Base-by-base conservation (phyloP, 2,113 vertebrate genomes). In the Rostratula benghalensis region DNA sequence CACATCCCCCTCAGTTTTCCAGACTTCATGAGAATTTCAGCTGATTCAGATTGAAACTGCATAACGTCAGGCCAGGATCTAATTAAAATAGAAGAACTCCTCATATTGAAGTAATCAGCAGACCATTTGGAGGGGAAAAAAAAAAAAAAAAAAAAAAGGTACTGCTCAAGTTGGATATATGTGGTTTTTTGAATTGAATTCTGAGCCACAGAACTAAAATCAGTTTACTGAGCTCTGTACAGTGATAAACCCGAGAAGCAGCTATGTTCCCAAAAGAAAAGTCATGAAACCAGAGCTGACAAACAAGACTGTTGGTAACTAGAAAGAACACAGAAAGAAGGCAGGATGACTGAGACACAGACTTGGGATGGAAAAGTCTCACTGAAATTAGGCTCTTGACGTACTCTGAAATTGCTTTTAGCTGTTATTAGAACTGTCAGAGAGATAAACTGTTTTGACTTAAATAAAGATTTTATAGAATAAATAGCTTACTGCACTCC, bases 381-480 rank as follows among this genome's bases (percentile, higher is more conserved):
- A 61, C 71, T 94, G 89, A 95, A 97, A 92, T 94, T 91, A 95
- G 83, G 71, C 65, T 61, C 43, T 14, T 64, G 27, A 73, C 57
- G 79, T 68, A 69, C 57, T 64, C 90, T 17, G 24, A 67, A 50
- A 54, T 24, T 68, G 65, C 74, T 89, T 82, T 95, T 79, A 94
- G 80, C 56, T 64, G 64, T 39, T 87, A 67, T 20, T 75, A 79
- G 80, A 86, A 74, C 51, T 18, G 21, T 64, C 88, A 74, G 35
- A 84, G 60, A 89, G 21, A 79, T 51, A 74, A 95, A 89, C 48
- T 73, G 48, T 65, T 91, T 64, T 65, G 78, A 94, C 77, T 91
- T 92, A 87, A 87, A 92, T 82, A 85, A 92, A 92, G 76, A 60
- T 33, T 84, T 90, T 35, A 25, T 4, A 84, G 87, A 79, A 84